Base-by-base conservation (phyloP, 2,888 invertebrate genomes). In the Tuberolachnus salignus region DNA sequence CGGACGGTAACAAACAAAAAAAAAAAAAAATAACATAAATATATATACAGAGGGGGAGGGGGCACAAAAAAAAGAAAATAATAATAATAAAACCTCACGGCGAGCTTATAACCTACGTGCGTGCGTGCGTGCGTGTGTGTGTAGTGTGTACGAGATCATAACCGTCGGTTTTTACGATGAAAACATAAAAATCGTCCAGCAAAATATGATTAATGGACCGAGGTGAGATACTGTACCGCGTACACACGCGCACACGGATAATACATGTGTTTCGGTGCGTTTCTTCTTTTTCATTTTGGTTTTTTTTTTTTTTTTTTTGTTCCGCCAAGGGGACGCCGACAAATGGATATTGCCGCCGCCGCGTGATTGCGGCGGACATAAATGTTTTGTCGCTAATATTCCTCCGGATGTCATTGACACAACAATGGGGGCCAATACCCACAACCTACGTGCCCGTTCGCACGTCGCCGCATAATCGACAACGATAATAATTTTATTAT, bases 131-230 rank as follows among this genome's bases (percentile, higher is more conserved):
- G 74, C 21, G 44, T 26, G 26, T 3, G 9, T 21, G 44, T 4
- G 59, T 23, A 13, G 44, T 16, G 49, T 49, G 51, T 63, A 51
- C 23, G 61, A 6, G 73, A 53, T 75, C 64, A n/a, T 78, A 69
- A 67, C 57, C 78, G 78, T 67, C 67, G 59, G 67, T 67, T 78
- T 78, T 78, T 67, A 59, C 67, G 78, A 78, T 59, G 66, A 67
- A 78, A 78, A 78, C 78, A 69, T 67, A 78, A 78, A 67, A 67
- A 67, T 67, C 67, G 78, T 46, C 59, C 78, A 59, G 57, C 67
- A 16, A 78, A 78, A 75, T 67, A 67, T 78, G 78, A 78, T 78
- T 78, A 78, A 78, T 78, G 78, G 51, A 69, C 59, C 55, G 78
- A 26, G 63, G 44, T n/a, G n/a, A n/a, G n/a, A n/a, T n/a, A n/a